Evolutionary conservation across 2,797 vertebrate genomes (phyloP).

Genomic region (Catamblyrhynchus diadema): DNA sequence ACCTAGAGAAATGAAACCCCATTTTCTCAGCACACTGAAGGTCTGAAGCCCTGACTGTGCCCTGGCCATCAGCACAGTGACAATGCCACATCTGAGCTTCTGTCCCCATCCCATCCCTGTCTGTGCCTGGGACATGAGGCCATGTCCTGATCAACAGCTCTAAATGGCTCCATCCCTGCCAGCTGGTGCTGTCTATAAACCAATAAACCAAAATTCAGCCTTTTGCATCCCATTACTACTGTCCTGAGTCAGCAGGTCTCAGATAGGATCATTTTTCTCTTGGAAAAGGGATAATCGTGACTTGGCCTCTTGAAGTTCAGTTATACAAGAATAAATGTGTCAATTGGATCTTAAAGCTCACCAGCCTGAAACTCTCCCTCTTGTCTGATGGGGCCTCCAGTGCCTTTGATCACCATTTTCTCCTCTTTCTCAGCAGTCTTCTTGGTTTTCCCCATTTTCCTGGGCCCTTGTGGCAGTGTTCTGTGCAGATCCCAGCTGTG

Average conservation of each 20-base stretch:
- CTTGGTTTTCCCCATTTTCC: background rate
- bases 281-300: background rate
- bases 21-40: accelerated
- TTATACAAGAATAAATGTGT: slow-evolving; percentile 47
- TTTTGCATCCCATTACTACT: background rate
- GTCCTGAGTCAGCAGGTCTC: slow-evolving; percentile 47
- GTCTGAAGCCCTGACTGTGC: background rate
- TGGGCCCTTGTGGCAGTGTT: slow-evolving; percentile 9
- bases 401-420: slow-evolving; percentile 52
- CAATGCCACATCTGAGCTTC: background rate
- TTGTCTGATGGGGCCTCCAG: background rate
- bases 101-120: background rate
- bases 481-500: slow-evolving; percentile 60
- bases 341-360: slow-evolving; percentile 29
- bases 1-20: background rate
- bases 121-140: background rate
- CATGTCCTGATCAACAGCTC: background rate
- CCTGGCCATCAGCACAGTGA: accelerated
- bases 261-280: background rate
- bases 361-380: background rate
- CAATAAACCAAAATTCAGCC: background rate
- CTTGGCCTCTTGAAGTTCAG: slow-evolving; percentile 13
- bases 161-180: background rate
- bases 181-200: background rate
- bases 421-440: background rate